Conservation (phyloP, 92 coral and sea anemone species). For the Siderastrea siderea region DNA sequence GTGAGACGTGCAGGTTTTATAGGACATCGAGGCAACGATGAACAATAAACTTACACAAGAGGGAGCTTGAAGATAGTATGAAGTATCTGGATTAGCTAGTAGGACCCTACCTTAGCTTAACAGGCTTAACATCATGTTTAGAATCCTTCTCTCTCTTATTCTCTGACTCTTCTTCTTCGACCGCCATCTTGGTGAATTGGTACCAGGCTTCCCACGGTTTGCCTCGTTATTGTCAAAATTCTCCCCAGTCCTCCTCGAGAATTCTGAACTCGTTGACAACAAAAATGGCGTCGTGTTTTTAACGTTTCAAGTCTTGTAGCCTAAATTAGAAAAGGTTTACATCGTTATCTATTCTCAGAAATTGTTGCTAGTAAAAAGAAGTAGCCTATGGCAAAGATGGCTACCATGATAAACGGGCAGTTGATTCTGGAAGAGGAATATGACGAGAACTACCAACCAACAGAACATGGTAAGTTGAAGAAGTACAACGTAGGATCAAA, state of each 20-base stretch:
- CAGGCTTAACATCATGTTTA: neutral
- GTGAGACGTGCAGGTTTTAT: neutral
- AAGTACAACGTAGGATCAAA: neutral
- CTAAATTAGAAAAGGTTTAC: neutral
- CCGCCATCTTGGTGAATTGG: conserved; percentile 37
- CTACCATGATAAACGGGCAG: conserved; percentile 94
- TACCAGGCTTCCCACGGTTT: neutral
- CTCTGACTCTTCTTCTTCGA: conserved; percentile 19
- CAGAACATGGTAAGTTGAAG: conserved; percentile 84
- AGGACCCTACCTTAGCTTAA: conserved; percentile 27
- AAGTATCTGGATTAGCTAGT: neutral
- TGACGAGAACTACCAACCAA: conserved; percentile 94
- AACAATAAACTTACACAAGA: neutral
- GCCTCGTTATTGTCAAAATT: neutral
- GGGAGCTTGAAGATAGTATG: neutral
- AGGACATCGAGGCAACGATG: neutral
- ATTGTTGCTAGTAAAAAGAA: neutral
- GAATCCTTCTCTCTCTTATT: conserved; percentile 2
- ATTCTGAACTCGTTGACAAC: conserved; percentile 26
- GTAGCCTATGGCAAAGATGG: conserved; percentile 45
- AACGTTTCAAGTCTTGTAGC: neutral
- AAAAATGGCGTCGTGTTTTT: conserved; percentile 40
- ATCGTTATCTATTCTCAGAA: neutral
- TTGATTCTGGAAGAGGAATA: conserved; percentile 95
- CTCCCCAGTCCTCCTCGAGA: neutral